These are phyloP conservation scores for Teleogryllus oceanicus DNA, from an alignment of 2,888 invertebrate species.

Conservation along the genomic window DNA sequence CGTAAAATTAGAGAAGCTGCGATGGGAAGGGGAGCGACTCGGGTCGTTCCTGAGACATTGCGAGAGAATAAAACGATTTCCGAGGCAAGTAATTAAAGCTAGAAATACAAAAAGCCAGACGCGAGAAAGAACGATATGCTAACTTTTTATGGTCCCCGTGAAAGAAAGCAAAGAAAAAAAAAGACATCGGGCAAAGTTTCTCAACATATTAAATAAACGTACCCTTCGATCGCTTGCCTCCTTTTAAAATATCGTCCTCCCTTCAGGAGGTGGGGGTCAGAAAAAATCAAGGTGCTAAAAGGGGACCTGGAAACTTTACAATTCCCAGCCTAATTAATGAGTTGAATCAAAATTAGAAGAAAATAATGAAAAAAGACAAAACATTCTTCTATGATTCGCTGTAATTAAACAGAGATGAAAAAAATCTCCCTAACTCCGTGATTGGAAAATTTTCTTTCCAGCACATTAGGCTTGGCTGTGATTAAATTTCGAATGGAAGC, in stretches of 20 bases:
- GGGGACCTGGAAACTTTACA: background rate
- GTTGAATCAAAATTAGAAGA: slow-evolving; percentile 4
- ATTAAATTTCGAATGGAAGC: background rate
- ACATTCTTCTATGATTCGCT: slow-evolving; percentile 18
- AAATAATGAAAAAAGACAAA: background rate
- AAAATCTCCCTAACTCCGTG: background rate
- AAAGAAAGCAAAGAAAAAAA: background rate
- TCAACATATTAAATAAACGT: background rate
- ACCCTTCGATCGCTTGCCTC: background rate
- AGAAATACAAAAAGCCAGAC: slow-evolving; percentile 2
- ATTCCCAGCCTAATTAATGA: background rate
- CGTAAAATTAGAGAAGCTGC: background rate
- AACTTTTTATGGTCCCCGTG: background rate
- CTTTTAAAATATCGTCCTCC: slow-evolving; percentile 5
- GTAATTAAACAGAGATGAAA: background rate
- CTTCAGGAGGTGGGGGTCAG: background rate
- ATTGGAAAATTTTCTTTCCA: background rate
- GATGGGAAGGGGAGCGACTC: background rate
- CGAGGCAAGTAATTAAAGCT: slow-evolving; percentile 18
- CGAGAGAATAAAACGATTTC: slow-evolving; percentile 3
- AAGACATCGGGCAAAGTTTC: background rate
- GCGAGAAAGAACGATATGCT: slow-evolving; percentile 18
- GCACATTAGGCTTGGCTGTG: background rate
- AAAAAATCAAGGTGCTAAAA: background rate
- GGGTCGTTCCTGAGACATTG: background rate